phyloP scores from a whole-genome alignment of 2,113 vertebrate genomes.

The Oxyura jamaicensis region DNA sequence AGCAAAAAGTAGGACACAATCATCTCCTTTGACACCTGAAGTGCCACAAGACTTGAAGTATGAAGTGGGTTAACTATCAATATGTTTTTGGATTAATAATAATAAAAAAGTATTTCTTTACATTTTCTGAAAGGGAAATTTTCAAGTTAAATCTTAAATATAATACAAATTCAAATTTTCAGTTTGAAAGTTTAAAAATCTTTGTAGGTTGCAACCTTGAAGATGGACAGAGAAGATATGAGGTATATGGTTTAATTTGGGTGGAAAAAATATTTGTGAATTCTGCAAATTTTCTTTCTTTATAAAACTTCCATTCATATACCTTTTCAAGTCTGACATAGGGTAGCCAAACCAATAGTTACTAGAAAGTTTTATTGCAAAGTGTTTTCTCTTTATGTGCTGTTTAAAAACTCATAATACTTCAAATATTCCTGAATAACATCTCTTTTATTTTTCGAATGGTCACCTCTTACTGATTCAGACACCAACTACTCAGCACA shows the following conservation, averaged over 20 bases:
- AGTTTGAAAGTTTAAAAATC: not conserved
- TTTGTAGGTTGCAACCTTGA: not conserved
- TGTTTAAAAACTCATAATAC: not conserved
- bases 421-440: not conserved
- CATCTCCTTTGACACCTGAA: not conserved
- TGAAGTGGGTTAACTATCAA: not conserved
- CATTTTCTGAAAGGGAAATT: not conserved
- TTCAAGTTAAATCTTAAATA: not conserved
- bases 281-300: slow-evolving; percentile 14
- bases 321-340: not conserved
- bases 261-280: not conserved
- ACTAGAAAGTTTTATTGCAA: not conserved
- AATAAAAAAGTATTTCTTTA: not conserved
- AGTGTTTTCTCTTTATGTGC: not conserved
- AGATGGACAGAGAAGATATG: not conserved
- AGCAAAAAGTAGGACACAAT: not conserved
- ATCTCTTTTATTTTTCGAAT: slow-evolving; percentile 3
- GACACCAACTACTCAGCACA: not conserved
- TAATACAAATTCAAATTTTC: not conserved
- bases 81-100: not conserved
- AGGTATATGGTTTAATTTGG: slow-evolving; percentile 7
- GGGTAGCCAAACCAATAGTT: slow-evolving; percentile 33
- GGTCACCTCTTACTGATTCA: not conserved
- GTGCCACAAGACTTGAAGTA: not conserved
- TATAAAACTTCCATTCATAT: not conserved